Evolutionary conservation across 2,113 vertebrate genomes (phyloP).

Genomic region (Antidorcas marsupialis): DNA sequence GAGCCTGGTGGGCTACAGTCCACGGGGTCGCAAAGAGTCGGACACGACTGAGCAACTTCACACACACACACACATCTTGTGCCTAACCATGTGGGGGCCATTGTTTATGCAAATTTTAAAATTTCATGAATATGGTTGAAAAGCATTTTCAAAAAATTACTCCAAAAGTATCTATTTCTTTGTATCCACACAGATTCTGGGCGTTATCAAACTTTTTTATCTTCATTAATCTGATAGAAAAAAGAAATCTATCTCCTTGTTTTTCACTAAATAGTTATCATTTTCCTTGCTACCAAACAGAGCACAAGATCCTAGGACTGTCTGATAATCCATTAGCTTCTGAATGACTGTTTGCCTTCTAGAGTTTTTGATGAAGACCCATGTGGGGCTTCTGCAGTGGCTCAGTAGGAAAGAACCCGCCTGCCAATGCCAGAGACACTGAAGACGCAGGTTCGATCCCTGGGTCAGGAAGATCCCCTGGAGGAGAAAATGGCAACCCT

Average conservation of each 20-base stretch:
- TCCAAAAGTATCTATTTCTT: not conserved
- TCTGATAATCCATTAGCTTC: not conserved
- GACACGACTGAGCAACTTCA: too few species aligned
- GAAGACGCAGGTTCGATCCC: not conserved
- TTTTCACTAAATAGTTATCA: not conserved
- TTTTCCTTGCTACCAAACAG: not conserved
- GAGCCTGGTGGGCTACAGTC: too few species aligned
- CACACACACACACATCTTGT: not conserved
- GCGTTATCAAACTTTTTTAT: not conserved
- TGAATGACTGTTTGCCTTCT: not conserved
- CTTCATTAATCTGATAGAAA: not conserved
- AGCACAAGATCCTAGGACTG: not conserved
- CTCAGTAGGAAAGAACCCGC: not conserved
- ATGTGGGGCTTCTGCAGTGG: not conserved
- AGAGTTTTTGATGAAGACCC: not conserved
- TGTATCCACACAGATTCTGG: not conserved
- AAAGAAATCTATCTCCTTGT: not conserved
- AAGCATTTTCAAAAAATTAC: not conserved
- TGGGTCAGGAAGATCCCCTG: not conserved
- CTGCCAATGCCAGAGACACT: not conserved
- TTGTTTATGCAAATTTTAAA: not conserved
- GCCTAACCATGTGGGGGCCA: not conserved
- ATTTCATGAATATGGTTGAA: not conserved
- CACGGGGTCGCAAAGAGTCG: too few species aligned
- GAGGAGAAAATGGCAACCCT: not conserved